phyloP scores from a whole-genome alignment of 2,888 invertebrate genomes.

The Uloborus plumipes region DNA sequence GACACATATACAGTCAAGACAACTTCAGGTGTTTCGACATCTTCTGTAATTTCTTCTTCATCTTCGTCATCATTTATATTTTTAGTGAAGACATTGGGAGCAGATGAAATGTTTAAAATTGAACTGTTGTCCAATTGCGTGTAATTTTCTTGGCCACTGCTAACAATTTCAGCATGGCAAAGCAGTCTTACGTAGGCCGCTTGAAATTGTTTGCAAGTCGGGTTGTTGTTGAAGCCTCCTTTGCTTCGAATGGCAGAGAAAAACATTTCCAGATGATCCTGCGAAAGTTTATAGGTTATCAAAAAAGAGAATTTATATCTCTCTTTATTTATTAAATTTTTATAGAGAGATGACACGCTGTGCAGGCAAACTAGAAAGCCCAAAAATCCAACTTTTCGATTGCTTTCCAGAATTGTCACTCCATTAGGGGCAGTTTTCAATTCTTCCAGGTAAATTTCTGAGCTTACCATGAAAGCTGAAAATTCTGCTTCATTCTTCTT shows the following conservation, averaged over 20 bases:
- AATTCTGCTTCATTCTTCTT: neutral
- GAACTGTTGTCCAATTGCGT: neutral
- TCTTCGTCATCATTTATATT: neutral
- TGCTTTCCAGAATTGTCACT: neutral
- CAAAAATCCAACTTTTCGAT: neutral
- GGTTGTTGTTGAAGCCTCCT: slow-evolving; percentile 25
- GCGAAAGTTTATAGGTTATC: slow-evolving; percentile 12
- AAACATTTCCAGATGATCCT: slow-evolving; percentile 34
- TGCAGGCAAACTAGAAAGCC: slow-evolving; percentile 12
- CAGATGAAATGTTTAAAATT: slow-evolving; percentile 16
- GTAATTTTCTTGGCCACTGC: neutral
- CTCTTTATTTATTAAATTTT: neutral
- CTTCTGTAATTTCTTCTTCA: neutral
- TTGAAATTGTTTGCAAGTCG: slow-evolving; percentile 28
- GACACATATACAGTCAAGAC: neutral
- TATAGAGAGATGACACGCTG: neutral
- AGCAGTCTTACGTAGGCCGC: slow-evolving; percentile 24
- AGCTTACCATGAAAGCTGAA: neutral
- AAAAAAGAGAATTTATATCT: neutral
- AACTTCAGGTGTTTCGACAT: neutral
- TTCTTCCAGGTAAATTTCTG: slow-evolving; percentile 2
- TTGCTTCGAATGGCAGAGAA: slow-evolving; percentile 12
- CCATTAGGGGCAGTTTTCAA: neutral
- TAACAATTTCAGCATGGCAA: slow-evolving; percentile 2
- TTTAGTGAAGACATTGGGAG: slow-evolving; percentile 7